Base-by-base conservation (phyloP, 2,797 vertebrate genomes). In the Sus cebifrons region DNA sequence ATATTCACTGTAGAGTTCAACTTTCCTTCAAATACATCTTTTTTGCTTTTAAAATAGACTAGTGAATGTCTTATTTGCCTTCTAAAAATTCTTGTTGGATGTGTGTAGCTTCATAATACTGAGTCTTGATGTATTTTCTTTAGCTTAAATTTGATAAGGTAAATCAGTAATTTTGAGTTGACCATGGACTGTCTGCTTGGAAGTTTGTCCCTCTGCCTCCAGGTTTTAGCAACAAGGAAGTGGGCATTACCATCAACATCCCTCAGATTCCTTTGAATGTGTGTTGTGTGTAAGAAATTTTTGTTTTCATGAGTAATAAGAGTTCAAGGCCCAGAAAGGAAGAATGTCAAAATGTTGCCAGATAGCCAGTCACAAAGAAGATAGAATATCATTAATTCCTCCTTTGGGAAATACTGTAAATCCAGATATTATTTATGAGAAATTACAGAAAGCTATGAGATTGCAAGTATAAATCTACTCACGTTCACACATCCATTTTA, bases 401-500 rank as follows among this genome's bases (percentile, higher is more conserved):
- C 20, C 9, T n/a, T 40, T 75, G 67, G 91, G 71, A 93, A 93
- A 65, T 62, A 58, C 25, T 86, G 17, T 40, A 62, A 64, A 5
- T 81, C 32, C 14, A 64, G 32, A 96, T 17, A 65, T 68, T 89
- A 91, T 87, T 91, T 91, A 94, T 86, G 78, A 92, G 60, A 86
- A 96, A 74, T 89, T 86, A 78, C 6, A 89, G 60, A 97, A 86
- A 95, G 49, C 29, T 67, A 91, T 89, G 79, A 84, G 77, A 73
- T 74, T 94, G 64, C n/a, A 97, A 94, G 96, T 96, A 82, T 71
- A 94, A 95, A 94, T 97, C 91, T 89, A 23, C 29, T 92, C 89
- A 89, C 10, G 1, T 96, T 93, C 81, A 78, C 25, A 64, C 83
- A 87, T 95, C 92, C 91, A 3, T 94, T 97, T 97, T 97, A 83